phyloP scores from a whole-genome alignment of 2,797 vertebrate species.

The Margarornis squamiger region DNA sequence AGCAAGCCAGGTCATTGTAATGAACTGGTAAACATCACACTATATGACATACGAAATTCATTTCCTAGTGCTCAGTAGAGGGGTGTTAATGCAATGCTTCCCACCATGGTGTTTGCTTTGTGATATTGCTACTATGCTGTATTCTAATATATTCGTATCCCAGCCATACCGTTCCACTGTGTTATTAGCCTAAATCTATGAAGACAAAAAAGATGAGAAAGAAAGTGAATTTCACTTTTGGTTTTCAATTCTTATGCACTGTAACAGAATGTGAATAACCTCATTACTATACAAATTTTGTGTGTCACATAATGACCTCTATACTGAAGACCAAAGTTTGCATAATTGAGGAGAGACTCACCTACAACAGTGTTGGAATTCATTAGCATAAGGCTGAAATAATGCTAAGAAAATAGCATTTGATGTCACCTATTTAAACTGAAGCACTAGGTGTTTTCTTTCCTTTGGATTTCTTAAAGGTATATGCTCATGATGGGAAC shows the following conservation, averaged over 20 bases:
- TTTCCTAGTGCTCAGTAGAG: not conserved
- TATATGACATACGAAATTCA: conserved; percentile 40
- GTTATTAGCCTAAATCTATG: conserved; percentile 38
- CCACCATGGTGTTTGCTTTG: conserved; percentile 48
- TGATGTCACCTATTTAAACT: conserved; percentile 23
- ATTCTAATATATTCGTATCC: conserved; percentile 17
- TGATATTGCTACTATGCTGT: not conserved
- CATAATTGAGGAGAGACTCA: conserved; percentile 66
- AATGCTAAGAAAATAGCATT: conserved; percentile 34
- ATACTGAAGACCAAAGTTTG: conserved; percentile 67
- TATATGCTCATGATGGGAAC: not conserved
- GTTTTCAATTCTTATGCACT: conserved; percentile 64
- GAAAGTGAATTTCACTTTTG: conserved; percentile 69
- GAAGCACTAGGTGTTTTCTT: not conserved
- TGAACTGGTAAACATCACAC: conserved; percentile 58
- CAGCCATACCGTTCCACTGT: not conserved
- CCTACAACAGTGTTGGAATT: conserved; percentile 26
- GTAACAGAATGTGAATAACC: conserved; percentile 73
- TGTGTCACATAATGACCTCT: conserved; percentile 73
- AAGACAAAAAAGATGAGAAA: conserved; percentile 47
- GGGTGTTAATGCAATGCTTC: conserved; percentile 40
- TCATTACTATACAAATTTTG: conserved; percentile 70
- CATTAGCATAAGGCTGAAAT: conserved; percentile 53
- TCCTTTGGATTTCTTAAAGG: conserved; percentile 10
- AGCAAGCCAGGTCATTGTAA: conserved; percentile 50